phyloP scores from a whole-genome alignment of 2,888 invertebrate genomes.

The Dryadula phaetusa region DNA sequence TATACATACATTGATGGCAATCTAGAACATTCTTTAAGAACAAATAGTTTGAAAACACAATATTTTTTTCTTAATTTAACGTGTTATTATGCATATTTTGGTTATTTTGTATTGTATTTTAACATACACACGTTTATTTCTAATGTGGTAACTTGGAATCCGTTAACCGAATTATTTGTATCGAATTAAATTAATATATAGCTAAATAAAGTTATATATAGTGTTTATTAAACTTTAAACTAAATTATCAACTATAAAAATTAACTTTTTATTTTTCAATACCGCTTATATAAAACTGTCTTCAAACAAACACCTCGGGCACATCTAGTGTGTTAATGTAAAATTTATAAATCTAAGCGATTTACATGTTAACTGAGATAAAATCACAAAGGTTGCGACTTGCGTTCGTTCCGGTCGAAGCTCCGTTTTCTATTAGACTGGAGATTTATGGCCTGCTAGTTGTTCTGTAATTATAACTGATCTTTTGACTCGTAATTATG shows the following conservation, averaged over 20 bases:
- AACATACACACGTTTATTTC: too few relatives aligned
- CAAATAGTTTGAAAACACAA: not conserved
- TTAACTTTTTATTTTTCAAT: too few relatives aligned
- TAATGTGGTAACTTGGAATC: too few relatives aligned
- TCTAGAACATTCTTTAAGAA: not conserved
- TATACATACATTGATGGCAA: not conserved
- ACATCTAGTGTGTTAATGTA: conserved; percentile 26
- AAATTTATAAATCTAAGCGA: conserved; percentile 50
- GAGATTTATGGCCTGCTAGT: conserved; percentile 50
- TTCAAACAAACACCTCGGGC: conserved; percentile 10
- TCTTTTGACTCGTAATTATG: conserved; percentile 41
- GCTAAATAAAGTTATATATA: too few relatives aligned
- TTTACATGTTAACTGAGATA: conserved; percentile 50
- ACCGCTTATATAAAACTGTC: not conserved
- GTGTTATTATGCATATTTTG: too few relatives aligned
- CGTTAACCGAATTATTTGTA: too few relatives aligned
- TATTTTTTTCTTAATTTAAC: too few relatives aligned
- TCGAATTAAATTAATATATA: too few relatives aligned
- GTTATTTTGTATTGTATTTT: too few relatives aligned
- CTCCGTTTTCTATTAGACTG: conserved; percentile 50
- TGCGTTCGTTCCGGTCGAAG: conserved; percentile 50
- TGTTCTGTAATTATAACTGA: conserved; percentile 49
- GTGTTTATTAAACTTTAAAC: too few relatives aligned
- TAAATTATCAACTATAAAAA: too few relatives aligned
- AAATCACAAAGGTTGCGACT: conserved; percentile 52